phyloP scores from a whole-genome alignment of 2,113 vertebrate species.

The Nesospiza acunhae region DNA sequence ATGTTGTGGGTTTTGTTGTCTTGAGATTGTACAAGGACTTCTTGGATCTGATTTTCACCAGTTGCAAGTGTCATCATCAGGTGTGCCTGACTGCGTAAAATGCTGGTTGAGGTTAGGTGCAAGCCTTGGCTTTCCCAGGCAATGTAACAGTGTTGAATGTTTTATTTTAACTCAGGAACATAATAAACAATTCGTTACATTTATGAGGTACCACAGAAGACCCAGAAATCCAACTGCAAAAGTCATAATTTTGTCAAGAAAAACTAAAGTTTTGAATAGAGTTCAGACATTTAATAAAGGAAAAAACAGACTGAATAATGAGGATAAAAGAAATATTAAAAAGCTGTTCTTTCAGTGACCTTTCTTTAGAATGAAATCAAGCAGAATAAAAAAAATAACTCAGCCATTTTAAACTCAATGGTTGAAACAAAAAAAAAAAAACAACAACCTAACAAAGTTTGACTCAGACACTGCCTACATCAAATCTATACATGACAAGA shows the following conservation, averaged over 20 bases:
- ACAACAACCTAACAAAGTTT: not conserved
- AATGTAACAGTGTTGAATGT: not conserved
- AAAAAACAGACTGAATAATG: not conserved
- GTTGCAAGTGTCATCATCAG: not conserved
- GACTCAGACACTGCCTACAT: not conserved
- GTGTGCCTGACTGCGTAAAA: not conserved
- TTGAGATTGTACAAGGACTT: not conserved
- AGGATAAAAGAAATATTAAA: not conserved
- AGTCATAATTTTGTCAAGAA: not conserved
- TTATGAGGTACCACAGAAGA: not conserved
- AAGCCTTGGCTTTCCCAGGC: not conserved
- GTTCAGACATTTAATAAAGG: not conserved
- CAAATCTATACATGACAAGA: not conserved
- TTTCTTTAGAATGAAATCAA: not conserved
- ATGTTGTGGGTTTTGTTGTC: not conserved
- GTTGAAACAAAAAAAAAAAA: not conserved
- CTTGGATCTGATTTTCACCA: not conserved
- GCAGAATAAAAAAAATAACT: not conserved
- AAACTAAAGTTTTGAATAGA: not conserved
- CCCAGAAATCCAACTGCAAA: fast-evolving
- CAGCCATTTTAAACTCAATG: not conserved
- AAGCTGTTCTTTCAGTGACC: not conserved
- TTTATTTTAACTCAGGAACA: not conserved
- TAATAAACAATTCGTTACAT: not conserved
- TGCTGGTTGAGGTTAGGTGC: not conserved